Evolutionary conservation across 2,113 vertebrate species (phyloP), one percentile per base, ranked within the genome.

Genomic region (Setophaga coronata): DNA sequence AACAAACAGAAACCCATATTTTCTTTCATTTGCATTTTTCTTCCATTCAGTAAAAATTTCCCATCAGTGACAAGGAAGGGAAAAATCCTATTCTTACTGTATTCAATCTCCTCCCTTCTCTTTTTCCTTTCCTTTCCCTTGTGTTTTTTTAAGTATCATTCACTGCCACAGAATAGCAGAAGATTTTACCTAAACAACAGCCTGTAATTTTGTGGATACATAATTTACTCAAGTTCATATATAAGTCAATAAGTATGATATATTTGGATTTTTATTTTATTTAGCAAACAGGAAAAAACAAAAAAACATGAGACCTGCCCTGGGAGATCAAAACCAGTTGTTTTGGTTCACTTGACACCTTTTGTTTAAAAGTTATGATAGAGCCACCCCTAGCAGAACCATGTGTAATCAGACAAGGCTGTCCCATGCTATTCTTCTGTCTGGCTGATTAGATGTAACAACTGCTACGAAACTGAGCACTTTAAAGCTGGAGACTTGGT

Each of bases 81-180:
- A 43, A 51, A 34, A 69, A 25, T 24, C 8, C 53, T 66, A 38
- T 36, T 19, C 10, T 56, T 51, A 28, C 20, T 25, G 3, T 50
- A 51, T 2, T 31, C 54, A 5, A 14, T 19, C 6, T 4, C 3
- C 5, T 12, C 12, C 15, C 7, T 1, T 64, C 8, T 36, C 5
- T 29, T 56, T 62, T 34, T 18, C 45, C 13, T 40, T 64, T 33
- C 7, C 6, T 9, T 72, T 57, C 18, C 3, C 5, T 45, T n/a
- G 14, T 29, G 73, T 21, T 43, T 74, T 74, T 34, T 34, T 5
- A 28, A 19, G 4, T 25, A 47, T 9, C 43, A 6, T 34, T 53
- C 14, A 45, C 7, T 56, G 16, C 18, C 28, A 53, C 0, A 5
- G 13, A 72, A 56, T 10, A 29, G 18, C 40, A 72, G 18, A 73